phyloP scores from a whole-genome alignment of 1,140 invertebrate species.

The Drosophila navojoa region DNA sequence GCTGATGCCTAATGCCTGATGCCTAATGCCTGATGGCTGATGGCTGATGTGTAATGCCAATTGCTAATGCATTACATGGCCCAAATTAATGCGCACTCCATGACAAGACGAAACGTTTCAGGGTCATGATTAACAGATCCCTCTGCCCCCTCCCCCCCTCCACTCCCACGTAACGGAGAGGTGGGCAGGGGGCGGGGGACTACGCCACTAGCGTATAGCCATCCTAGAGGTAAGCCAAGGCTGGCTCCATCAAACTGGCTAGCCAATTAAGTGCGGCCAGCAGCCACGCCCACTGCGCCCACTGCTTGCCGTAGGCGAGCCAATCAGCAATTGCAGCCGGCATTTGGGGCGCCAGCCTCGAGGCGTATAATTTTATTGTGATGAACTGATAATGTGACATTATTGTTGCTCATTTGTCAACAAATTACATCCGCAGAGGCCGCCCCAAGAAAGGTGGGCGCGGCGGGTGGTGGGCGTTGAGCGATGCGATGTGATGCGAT shows the following conservation, averaged over 20 bases:
- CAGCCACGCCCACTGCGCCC: not conserved
- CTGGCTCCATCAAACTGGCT: conserved; percentile 28
- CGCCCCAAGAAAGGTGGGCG: conserved; percentile 30
- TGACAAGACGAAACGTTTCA: conserved; percentile 58
- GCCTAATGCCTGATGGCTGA: conserved; percentile 3
- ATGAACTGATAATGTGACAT: conserved; percentile 82
- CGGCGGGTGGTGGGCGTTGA: conserved; percentile 20
- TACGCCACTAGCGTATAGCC: too few species aligned
- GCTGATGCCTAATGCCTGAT: not conserved
- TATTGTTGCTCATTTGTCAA: conserved; percentile 81
- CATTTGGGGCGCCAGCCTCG: conserved; percentile 9
- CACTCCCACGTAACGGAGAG: not conserved
- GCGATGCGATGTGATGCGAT: conserved; percentile 10
- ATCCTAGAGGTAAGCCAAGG: conserved; percentile 23
- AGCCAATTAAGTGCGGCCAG: conserved; percentile 47
- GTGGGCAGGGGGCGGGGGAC: too few species aligned
- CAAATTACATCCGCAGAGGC: conserved; percentile 66
- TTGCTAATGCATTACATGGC: conserved; percentile 41
- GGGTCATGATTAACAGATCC: conserved; percentile 48
- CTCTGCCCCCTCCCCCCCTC: conserved; percentile 21
- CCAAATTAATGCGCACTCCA: conserved; percentile 65
- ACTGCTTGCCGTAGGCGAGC: not conserved
- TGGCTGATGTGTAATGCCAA: conserved; percentile 10
- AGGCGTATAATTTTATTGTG: conserved; percentile 79
- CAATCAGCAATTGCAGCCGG: conserved; percentile 45